Evolutionary conservation across 1,140 invertebrate species (phyloP), one percentile per base, ranked within the genome.

Genomic region (Vollenhovia emeryi): DNA sequence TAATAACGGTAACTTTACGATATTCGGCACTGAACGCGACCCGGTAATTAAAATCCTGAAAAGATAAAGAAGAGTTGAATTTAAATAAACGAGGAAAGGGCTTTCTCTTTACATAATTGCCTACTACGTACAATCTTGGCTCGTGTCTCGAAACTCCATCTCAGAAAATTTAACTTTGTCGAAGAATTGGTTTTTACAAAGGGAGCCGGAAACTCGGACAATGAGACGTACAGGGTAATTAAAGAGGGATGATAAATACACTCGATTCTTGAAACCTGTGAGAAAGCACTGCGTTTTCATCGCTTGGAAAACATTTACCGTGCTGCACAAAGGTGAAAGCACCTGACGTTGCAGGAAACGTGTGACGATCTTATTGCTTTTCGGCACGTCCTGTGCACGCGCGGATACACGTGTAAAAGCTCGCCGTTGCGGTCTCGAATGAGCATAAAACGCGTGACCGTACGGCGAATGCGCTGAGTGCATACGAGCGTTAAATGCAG

Each of bases 401-500:
- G 21, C 11, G 45, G 4, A 8, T 40, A 59, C 27, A 30, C 57
- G 48, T n/a, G 6, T 50, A 59, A 78, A 66, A 36, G 75, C 21
- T 48, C 55, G 15, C 27, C 33, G 43, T 24, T 21, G 64, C 36
- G 78, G 50, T 71, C 78, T 68, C 78, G 18, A 40, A 18, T 73
- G 66, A 73, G 0, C 66, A n/a, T 82, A 82, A 82, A 82, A 43
- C 52, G 78, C 66, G 13, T 27, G 40, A 73, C 18, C 5, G 27
- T 71, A 59, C n/a, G 40, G 40, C 66, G 40, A 36, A 24, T 57
- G 33, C 36, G 50, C 68, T 30, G 78, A 71, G 78, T 73, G 66
- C 66, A 57, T 59, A 59, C 18, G 27, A 59, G 64, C 78, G 78
- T 82, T 82, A 82, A 82, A 73, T 73, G n/a, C 36, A 43, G 36